Conservation (phyloP, 2,888 invertebrate genomes). For the Dynastes grantii region DNA sequence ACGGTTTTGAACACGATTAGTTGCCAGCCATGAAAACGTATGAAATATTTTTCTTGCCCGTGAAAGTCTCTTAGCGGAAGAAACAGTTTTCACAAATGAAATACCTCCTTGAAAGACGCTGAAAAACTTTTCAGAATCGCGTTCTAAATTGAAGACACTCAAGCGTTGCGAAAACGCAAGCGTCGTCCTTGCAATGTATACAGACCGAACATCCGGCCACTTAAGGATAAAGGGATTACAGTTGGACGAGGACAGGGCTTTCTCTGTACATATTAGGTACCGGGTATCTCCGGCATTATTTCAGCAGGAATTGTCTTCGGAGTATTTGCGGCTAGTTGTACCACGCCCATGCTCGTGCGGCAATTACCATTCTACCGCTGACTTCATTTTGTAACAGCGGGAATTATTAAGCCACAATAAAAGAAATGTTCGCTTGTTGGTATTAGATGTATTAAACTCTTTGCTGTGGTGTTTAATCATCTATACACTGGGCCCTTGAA, state of each 20-base stretch:
- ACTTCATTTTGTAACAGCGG: not conserved
- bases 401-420: conserved; percentile 1
- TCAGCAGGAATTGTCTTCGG: conserved; percentile 7
- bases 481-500: no score
- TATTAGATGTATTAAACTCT: not conserved
- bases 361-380: conserved; percentile 22
- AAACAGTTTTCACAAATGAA: conserved; percentile 12
- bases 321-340: not conserved
- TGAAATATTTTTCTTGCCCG: no score
- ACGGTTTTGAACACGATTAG: no score
- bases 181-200: not conserved
- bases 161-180: conserved; percentile 7
- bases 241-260: conserved; percentile 4
- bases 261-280: conserved; percentile 4
- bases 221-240: conserved; percentile 39
- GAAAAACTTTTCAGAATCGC: not conserved
- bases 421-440: conserved; percentile 7
- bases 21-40: no score
- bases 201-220: conserved; percentile 32
- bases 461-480: not conserved
- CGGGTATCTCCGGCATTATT: conserved; percentile 16
- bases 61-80: not conserved
- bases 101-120: not conserved
- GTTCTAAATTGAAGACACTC: conserved; percentile 14
- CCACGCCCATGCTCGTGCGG: conserved; percentile 7